Percentiles rank a stretch among this genome's conserved stretches.
phyloP scores from a whole-genome alignment of 2,888 invertebrate genomes.

The Desoria tigrina region DNA sequence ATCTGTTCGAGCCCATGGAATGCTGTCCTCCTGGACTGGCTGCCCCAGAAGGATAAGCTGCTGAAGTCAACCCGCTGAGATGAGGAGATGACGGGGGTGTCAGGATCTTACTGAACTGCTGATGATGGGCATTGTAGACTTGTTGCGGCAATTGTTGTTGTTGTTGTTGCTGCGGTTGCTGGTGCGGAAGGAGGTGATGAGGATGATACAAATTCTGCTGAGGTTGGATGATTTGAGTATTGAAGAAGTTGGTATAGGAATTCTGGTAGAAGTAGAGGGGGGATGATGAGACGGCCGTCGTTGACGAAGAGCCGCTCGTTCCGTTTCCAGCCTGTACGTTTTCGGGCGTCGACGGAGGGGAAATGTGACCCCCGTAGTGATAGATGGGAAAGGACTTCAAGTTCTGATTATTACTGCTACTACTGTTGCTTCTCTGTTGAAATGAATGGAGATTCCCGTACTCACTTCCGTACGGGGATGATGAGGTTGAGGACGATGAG shows the following conservation, averaged over 20 bases:
- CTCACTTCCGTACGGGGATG: constrained; percentile 45
- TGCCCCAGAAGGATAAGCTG: neutral
- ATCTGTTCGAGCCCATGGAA: constrained; percentile 6
- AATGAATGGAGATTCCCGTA: constrained; percentile 41
- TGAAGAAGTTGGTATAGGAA: constrained; percentile 42
- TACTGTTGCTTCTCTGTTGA: constrained; percentile 26
- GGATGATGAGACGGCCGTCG: constrained; percentile 14
- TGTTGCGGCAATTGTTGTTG: too few species aligned
- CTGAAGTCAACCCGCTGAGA: constrained; percentile 17
- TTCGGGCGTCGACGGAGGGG: constrained; percentile 53
- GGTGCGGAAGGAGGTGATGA: constrained; percentile 12
- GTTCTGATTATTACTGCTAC: constrained; percentile 29
- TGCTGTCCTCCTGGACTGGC: constrained; percentile 36
- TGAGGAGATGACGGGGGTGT: constrained; percentile 51
- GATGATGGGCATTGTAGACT: neutral
- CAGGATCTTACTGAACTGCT: constrained; percentile 41
- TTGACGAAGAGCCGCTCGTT: constrained; percentile 22
- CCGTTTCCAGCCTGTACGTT: constrained; percentile 22
- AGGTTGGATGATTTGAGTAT: constrained; percentile 28
- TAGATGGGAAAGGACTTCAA: constrained; percentile 19
- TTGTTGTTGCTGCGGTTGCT: too few species aligned
- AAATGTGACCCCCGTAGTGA: constrained; percentile 50
- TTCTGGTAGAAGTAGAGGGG: constrained; percentile 44
- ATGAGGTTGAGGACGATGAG: constrained; percentile 33
- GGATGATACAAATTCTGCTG: constrained; percentile 32